A percentile compares a stretch with the other conserved stretches of the same genome.
Evolutionary conservation across 2,888 invertebrate genomes (phyloP).

Genomic region (Steinernema carpocapsae): DNA sequence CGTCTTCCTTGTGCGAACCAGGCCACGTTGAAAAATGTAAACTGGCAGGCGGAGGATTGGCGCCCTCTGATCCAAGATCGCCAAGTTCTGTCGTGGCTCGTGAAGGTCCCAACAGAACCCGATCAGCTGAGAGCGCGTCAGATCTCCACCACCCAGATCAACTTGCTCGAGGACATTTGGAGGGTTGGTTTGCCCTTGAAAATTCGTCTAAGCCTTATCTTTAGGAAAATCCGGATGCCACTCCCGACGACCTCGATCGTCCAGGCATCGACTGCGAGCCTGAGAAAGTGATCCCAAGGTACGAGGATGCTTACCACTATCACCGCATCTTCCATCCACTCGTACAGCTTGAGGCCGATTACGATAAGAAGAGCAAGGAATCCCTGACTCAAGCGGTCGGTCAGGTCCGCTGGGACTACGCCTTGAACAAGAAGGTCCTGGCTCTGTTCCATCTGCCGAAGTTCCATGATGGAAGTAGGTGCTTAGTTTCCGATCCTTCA

Average conservation of each 20-base stretch:
- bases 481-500: not conserved
- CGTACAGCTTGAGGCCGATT: slow-evolving; percentile 95
- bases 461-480: slow-evolving; percentile 80
- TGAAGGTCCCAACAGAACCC: slow-evolving; percentile 94
- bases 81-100: slow-evolving; percentile 93
- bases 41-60: slow-evolving; percentile 77
- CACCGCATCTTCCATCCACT: slow-evolving; percentile 96
- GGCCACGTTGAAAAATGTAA: slow-evolving; percentile 95
- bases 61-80: slow-evolving; percentile 82
- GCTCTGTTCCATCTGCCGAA: slow-evolving; percentile 96
- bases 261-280: slow-evolving; percentile 98
- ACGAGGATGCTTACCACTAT: slow-evolving; percentile 98
- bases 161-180: slow-evolving; percentile 97
- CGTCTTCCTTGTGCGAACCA: slow-evolving; percentile 97
- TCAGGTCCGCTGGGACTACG: slow-evolving; percentile 97
- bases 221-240: slow-evolving; percentile 90
- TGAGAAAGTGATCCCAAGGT: slow-evolving; percentile 81
- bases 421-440: slow-evolving; percentile 94
- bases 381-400: slow-evolving; percentile 87
- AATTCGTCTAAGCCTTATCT: not conserved
- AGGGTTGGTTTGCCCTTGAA: slow-evolving; percentile 73
- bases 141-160: slow-evolving; percentile 94
- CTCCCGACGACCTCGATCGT: slow-evolving; percentile 95
- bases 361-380: slow-evolving; percentile 95
- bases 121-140: slow-evolving; percentile 94